Percentiles rank a stretch among this genome's conserved stretches.
phyloP scores from a whole-genome alignment of 2,797 vertebrate species.

The Steatocranus sp. region DNA sequence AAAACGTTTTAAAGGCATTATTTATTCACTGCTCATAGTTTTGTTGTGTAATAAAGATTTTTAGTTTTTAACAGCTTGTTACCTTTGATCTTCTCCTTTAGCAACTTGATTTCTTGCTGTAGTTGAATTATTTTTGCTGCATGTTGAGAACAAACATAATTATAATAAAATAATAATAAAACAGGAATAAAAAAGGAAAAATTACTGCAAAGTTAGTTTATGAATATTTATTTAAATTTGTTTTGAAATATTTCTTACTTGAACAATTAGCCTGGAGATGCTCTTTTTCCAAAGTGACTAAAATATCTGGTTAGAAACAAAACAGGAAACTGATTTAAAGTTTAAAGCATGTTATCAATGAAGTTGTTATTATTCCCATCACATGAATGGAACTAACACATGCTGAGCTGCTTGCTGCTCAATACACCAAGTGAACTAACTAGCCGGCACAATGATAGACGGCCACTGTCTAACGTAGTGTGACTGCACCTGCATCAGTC shows the following conservation, averaged over 20 bases:
- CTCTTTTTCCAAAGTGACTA: not conserved
- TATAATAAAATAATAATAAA: not conserved
- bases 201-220: fast-evolving
- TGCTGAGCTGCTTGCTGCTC: not conserved
- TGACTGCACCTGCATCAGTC: not conserved
- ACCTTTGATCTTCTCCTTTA: not conserved
- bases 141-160: not conserved
- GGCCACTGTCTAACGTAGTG: not conserved
- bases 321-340: not conserved
- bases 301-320: not conserved
- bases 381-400: not conserved
- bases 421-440: not conserved
- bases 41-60: not conserved
- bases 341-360: not conserved
- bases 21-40: not conserved
- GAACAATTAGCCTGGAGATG: not conserved
- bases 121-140: not conserved
- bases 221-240: not conserved
- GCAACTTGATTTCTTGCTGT: not conserved
- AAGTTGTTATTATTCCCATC: not conserved
- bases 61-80: not conserved
- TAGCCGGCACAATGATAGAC: fast-evolving
- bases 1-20: fast-evolving
- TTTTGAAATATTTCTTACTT: not conserved
- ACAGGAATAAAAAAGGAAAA: not conserved